Evolutionary conservation across 2,888 invertebrate species (phyloP).

Genomic region (Phlogophora meticulosa): DNA sequence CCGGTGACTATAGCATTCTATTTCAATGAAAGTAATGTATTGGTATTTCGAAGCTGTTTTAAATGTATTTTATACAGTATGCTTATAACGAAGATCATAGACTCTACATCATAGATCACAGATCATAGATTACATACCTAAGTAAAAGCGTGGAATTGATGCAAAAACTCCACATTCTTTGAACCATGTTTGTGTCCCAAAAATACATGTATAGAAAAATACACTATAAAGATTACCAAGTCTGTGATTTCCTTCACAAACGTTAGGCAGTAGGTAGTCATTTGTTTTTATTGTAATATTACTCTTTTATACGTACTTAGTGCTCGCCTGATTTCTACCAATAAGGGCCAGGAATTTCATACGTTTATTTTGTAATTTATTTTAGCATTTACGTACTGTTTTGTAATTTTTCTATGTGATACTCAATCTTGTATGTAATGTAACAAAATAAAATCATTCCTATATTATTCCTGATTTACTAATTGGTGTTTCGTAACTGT

Average conservation of each 20-base stretch:
- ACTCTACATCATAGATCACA: no score
- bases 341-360: conserved; percentile 21
- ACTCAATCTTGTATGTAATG: conserved; percentile 33
- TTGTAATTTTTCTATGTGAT: conserved; percentile 45
- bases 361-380: conserved; percentile 32
- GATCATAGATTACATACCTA: no score
- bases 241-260: conserved; percentile 51
- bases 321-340: conserved; percentile 7
- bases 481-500: neutral
- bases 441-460: conserved; percentile 68
- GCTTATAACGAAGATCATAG: no score
- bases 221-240: conserved; percentile 17
- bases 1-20: no score
- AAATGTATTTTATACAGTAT: no score
- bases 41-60: no score
- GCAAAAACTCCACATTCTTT: no score
- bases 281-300: conserved; percentile 29
- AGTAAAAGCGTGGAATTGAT: no score
- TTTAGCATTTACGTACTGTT: conserved; percentile 11
- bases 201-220: conserved; percentile 7
- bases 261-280: conserved; percentile 24
- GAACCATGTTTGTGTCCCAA: conserved; percentile 10
- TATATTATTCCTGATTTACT: conserved; percentile 17
- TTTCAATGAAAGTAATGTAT: no score
- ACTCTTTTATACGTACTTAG: conserved; percentile 22